phyloP scores from a whole-genome alignment of 2,888 invertebrate species.

The Copidosoma aretas region DNA sequence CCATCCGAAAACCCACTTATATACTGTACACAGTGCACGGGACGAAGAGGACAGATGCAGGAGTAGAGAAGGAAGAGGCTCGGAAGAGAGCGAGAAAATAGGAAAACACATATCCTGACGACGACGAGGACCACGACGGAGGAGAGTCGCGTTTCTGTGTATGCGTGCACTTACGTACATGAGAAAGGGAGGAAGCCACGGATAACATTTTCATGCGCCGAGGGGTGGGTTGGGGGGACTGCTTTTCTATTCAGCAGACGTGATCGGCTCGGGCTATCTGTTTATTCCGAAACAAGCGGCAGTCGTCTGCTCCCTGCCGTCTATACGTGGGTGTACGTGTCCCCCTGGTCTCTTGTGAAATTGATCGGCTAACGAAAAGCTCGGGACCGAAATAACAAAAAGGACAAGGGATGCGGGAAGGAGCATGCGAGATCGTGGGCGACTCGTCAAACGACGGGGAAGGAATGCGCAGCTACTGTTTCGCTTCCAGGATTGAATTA shows the following conservation, averaged over 20 bases:
- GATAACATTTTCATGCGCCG: conserved; percentile 50
- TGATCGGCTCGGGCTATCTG: conserved; percentile 57
- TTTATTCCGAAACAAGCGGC: conserved; percentile 60
- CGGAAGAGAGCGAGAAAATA: background rate
- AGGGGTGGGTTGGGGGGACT: conserved; percentile 43
- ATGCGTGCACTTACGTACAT: background rate
- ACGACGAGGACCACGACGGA: no score
- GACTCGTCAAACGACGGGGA: background rate
- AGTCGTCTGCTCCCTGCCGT: conserved; percentile 42
- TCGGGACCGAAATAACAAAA: background rate
- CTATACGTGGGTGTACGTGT: conserved; percentile 34
- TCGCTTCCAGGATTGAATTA: no score
- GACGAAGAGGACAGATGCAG: no score
- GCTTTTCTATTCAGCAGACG: conserved; percentile 56
- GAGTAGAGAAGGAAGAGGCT: background rate
- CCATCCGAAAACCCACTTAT: background rate
- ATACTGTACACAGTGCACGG: no score
- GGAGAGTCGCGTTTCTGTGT: no score
- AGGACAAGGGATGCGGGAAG: background rate
- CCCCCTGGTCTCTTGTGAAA: conserved; percentile 52
- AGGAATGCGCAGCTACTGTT: background rate
- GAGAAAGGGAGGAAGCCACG: conserved; percentile 35
- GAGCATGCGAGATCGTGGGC: background rate
- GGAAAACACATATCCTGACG: background rate
- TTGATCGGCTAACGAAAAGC: conserved; percentile 53